Base-by-base conservation (phyloP, 2,113 vertebrate species). In the Nematolebias whitei region DNA sequence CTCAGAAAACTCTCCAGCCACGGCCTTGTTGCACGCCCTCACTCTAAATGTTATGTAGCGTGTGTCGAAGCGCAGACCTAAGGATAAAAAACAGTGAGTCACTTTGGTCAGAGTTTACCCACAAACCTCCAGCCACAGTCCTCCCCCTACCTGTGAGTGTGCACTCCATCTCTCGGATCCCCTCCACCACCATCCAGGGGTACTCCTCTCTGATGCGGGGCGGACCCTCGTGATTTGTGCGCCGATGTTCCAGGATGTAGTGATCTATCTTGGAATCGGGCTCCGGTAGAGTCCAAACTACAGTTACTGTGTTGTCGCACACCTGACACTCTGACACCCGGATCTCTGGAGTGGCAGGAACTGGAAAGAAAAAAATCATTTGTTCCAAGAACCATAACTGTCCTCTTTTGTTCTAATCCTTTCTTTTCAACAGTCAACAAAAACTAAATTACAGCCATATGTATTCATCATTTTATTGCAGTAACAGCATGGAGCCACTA, bases 131-230 rank as follows among this genome's bases (percentile, higher is more conserved):
- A 39, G 39, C 6, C 16, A 20, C 38, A 0, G 3, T 23, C 49
- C 14, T 1, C 10, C n/a, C 39, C 84, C 80, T 71, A 97, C 97
- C 95, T 0, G 87, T 95, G 38, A 99, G 90, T 0, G 93, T 97
- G 86, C 93, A 89, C 72, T 98, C 96, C 0, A 74, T 93, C 79
- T 92, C 91, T 53, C 91, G 92, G 67, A 99, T 95, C 44, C 96
- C 96, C 89, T 99, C 96, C 2, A 96, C 76, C 53, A 98, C 96
- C 96, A 98, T 99, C 97, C 96, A 98, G 72, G 96, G 96, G 73
- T 97, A 95, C 51, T 99, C 96, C 85, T 98, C 96, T 55, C 95
- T 92, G 87, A 94, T 91, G 0, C 96, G 95, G 0, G 96, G 96
- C 0, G 95, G 94, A 1, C 97, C 96, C 80, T 97, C 95, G 0